phyloP scores from a whole-genome alignment of 1,140 invertebrate species.

The Aphelinus atriplicis region DNA sequence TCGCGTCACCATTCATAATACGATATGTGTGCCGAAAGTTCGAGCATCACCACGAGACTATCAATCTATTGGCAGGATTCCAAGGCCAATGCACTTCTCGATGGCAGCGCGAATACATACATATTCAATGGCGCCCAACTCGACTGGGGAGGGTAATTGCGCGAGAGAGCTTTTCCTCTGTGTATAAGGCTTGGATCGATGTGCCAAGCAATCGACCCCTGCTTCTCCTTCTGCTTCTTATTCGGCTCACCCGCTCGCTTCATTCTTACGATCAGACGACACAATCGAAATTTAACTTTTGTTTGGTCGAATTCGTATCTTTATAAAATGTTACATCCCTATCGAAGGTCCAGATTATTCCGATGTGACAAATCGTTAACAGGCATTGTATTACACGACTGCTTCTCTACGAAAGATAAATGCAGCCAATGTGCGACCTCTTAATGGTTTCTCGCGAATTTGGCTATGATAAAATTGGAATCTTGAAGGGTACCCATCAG shows the following conservation, averaged over 20 bases:
- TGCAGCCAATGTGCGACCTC: too few relatives aligned
- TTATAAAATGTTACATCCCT: too few relatives aligned
- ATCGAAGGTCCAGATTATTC: too few relatives aligned
- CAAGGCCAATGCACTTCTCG: slow-evolving; percentile 60
- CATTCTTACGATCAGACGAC: too few relatives aligned
- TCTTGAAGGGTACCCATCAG: too few relatives aligned
- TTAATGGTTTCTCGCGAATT: too few relatives aligned
- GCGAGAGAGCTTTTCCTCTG: slow-evolving; percentile 40
- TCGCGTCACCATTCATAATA: slow-evolving; percentile 60
- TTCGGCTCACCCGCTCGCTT: background rate
- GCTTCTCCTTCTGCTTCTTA: background rate
- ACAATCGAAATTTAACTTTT: too few relatives aligned
- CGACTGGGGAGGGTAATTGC: slow-evolving; percentile 45
- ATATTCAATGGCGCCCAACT: slow-evolving; percentile 54
- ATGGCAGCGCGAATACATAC: slow-evolving; percentile 46
- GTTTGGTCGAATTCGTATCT: too few relatives aligned
- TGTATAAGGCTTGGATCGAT: background rate
- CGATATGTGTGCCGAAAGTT: slow-evolving; percentile 57
- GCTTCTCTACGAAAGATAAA: too few relatives aligned
- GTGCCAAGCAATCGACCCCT: background rate
- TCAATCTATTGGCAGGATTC: slow-evolving; percentile 64
- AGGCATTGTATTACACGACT: too few relatives aligned
- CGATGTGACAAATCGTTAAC: too few relatives aligned
- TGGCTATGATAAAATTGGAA: too few relatives aligned
- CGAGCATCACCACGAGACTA: slow-evolving; percentile 61